Evolutionary conservation across 2,797 vertebrate species (phyloP).

Genomic region (Apogon talboti): DNA sequence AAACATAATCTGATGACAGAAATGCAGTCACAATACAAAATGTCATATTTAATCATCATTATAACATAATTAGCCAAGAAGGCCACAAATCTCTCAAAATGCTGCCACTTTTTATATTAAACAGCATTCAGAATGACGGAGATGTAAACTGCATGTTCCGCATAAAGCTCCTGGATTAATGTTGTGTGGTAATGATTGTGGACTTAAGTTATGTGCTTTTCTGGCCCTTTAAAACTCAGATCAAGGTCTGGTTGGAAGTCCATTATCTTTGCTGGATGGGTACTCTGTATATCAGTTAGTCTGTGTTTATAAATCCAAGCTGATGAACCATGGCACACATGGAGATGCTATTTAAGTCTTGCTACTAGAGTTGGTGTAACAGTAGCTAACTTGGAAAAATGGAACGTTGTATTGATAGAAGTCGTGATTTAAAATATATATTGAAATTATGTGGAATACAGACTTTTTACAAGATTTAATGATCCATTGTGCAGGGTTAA

Average conservation of each 20-base stretch:
- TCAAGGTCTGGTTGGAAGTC: conserved; percentile 57
- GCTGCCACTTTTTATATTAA: conserved; percentile 55
- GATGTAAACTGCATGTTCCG: conserved; percentile 60
- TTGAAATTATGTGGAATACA: background rate
- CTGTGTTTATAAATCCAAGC: conserved; percentile 51
- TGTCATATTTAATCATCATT: conserved; percentile 69
- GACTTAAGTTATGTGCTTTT: conserved; percentile 64
- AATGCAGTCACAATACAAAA: conserved; percentile 68
- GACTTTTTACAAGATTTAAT: conserved; percentile 6
- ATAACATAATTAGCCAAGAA: conserved; percentile 57
- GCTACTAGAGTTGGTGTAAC: conserved; percentile 21
- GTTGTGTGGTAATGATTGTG: conserved; percentile 61
- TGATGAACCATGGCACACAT: conserved; percentile 49
- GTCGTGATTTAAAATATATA: conserved; percentile 1
- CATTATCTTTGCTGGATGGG: conserved; percentile 36
- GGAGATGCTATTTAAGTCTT: conserved; percentile 29
- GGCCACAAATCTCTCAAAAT: conserved; percentile 57
- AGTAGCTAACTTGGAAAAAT: conserved; percentile 8
- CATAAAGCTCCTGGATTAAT: conserved; percentile 61
- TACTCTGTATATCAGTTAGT: conserved; percentile 46
- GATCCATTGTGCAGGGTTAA: too few species aligned
- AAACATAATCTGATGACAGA: conserved; percentile 71
- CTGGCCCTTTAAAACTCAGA: conserved; percentile 62
- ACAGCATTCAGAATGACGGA: conserved; percentile 32
- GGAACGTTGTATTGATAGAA: conserved; percentile 1